Evolutionary conservation across 2,888 invertebrate genomes (phyloP).

Genomic region (Dynastes grantii): DNA sequence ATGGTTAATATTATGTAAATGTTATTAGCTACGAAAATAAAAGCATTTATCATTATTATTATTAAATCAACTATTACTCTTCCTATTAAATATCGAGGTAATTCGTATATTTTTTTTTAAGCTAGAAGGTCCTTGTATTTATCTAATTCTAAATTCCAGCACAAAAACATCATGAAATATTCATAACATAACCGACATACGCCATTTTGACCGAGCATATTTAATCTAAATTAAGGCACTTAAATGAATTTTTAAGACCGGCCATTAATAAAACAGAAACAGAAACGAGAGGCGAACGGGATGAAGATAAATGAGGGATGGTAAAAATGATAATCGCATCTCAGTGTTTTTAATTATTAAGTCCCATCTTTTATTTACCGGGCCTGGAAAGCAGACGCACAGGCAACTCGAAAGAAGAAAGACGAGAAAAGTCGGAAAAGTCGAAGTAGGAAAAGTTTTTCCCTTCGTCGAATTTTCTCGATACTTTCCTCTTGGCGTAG

Average conservation of each 20-base stretch:
- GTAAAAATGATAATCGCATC: slow-evolving; percentile 52
- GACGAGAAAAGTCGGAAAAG: slow-evolving; percentile 34
- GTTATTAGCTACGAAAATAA: too few relatives aligned
- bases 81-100: too few relatives aligned
- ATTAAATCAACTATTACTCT: too few relatives aligned
- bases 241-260: slow-evolving; percentile 41
- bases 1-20: too few relatives aligned
- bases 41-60: too few relatives aligned
- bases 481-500: slow-evolving; percentile 33
- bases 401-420: not conserved
- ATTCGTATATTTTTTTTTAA: too few relatives aligned
- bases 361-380: slow-evolving; percentile 51
- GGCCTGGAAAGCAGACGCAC: slow-evolving; percentile 24
- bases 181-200: not conserved
- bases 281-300: slow-evolving; percentile 31
- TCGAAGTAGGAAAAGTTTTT: slow-evolving; percentile 31
- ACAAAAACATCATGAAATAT: not conserved
- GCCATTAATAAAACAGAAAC: slow-evolving; percentile 44
- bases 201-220: slow-evolving; percentile 1
- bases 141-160: not conserved
- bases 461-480: slow-evolving; percentile 25
- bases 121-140: not conserved
- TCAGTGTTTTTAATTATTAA: slow-evolving; percentile 52
- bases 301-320: slow-evolving; percentile 49
- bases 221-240: slow-evolving; percentile 26